Conservation (phyloP, 1,140 invertebrate species). For the Ceratina calcarata region DNA sequence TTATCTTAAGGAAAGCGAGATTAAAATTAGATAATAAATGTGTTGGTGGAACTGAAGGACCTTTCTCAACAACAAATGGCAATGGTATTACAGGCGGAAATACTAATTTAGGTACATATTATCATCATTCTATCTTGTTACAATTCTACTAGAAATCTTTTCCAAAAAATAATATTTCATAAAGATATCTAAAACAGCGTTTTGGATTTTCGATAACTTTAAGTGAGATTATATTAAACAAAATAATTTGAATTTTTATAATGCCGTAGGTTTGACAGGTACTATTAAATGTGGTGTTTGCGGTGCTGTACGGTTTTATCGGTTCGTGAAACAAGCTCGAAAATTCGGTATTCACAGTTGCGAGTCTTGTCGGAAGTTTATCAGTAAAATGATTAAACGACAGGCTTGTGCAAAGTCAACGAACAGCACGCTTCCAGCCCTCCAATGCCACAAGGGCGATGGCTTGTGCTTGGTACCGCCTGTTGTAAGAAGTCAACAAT, state of each 20-base stretch:
- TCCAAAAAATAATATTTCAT: no score
- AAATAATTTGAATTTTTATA: conserved; percentile 7
- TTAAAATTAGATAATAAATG: conserved; percentile 84
- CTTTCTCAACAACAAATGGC: conserved; percentile 82
- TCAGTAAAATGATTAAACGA: conserved; percentile 88
- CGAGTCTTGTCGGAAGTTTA: conserved; percentile 92
- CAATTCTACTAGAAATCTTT: no score
- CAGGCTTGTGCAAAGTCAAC: conserved; percentile 82
- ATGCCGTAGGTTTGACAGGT: conserved; percentile 80
- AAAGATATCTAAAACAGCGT: no score
- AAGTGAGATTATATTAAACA: background rate
- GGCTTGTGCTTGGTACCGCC: conserved; percentile 87
- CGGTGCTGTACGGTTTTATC: conserved; percentile 87
- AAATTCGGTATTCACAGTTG: conserved; percentile 93
- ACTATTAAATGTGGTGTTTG: conserved; percentile 90
- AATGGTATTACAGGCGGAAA: conserved; percentile 69
- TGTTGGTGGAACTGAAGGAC: conserved; percentile 83
- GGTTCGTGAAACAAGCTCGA: conserved; percentile 87
- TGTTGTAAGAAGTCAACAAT: conserved; percentile 85
- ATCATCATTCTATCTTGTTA: background rate
- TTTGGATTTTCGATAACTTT: no score
- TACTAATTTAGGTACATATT: conserved; percentile 64
- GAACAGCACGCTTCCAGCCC: conserved; percentile 78
- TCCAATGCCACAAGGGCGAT: conserved; percentile 86
- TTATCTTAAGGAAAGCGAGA: conserved; percentile 86